Base-by-base conservation (phyloP, 2,113 vertebrate species). In the Eublepharis macularius region DNA sequence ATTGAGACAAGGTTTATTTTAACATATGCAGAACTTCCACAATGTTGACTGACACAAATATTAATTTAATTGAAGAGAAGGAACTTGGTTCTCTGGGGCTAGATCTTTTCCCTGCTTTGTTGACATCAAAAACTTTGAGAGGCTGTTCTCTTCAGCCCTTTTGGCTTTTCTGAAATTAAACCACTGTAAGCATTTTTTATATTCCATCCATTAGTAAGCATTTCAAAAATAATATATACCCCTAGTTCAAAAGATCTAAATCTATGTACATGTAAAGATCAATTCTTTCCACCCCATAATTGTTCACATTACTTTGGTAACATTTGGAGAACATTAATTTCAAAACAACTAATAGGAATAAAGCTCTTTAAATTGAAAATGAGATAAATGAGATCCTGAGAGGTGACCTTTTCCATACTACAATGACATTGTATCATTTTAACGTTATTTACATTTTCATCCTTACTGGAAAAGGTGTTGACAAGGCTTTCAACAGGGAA, bases 261-360 rank as follows among this genome's bases (percentile, higher is more conserved):
- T 82, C 93, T 80, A 88, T 54, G 87, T 81, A 86, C 82, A 74
- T 26, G 1, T 13, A 90, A 85, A 65, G 6, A 96, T 96, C 96
- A 93, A 95, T 96, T 90, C 94, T 91, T 86, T 81, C 87, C 93
- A 89, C 91, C 87, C 90, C 88, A 65, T 95, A 95, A 95, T 95
- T 95, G 94, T 95, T 94, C 87, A 60, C 93, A 91, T 95, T 93
- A 94, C 95, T 95, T 93, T 91, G 90, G 94, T 95, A 94, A 95
- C 84, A 93, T 95, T 93, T 66, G 87, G 91, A 92, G 96, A 96
- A 95, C 96, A 97, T 97, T 95, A 94, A 96, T 96, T 97, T 96
- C 91, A 93, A 94, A 93, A 21, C 68, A 36, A 92, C 93, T 95
- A 96, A 96, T 94, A 93, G 93, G 95, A 93, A 94, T 95, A 95